Base-by-base conservation (phyloP, 1,140 invertebrate species). In the Elymnias hypermnestra region DNA sequence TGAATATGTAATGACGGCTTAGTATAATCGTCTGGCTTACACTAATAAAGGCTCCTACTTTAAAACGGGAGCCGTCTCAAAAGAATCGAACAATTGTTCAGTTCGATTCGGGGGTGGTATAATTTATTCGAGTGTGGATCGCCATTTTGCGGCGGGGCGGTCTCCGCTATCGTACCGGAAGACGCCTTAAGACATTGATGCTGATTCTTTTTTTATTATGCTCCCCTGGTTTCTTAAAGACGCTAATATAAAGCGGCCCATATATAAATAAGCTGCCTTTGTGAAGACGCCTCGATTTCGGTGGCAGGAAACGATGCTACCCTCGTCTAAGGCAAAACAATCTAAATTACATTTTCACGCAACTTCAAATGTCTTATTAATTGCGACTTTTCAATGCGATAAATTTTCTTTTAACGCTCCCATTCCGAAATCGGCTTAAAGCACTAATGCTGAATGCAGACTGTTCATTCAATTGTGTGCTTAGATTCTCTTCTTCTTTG, bases 291-390 rank as follows among this genome's bases (percentile, higher is more conserved):
- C 54, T 61, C 63, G 61, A 65, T 72, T 67, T 64, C 50, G 53
- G 53, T 70, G 67, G 70, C 74, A 81, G 67, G 79, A 76, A 76
- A 60, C 65, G 53, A 29, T 33, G 53, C 53, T 71, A 67, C 81
- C 76, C 75, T 73, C 72, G 57, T 55, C 63, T 55, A 57, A 57
- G 57, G 64, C 26, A 79, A 84, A 84, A 84, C 81, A 84, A 84
- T 84, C 81, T 84, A 84, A 84, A 84, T 84, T 84, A 84, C 81
- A 83, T 84, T 84, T 84, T 83, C 81, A 84, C 82, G 82, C 82
- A 82, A 85, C 82, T 85, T 82, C 77, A 85, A 83, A 85, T 83
- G 79, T 85, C 82, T 85, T 85, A 85, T 85, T 85, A 85, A 85
- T 85, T 85, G 72, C 77, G 82, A 85, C 79, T 85, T 81, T 77